Conservation (phyloP, 2,888 invertebrate species). For the Gastracanthus pulcherrimus region DNA sequence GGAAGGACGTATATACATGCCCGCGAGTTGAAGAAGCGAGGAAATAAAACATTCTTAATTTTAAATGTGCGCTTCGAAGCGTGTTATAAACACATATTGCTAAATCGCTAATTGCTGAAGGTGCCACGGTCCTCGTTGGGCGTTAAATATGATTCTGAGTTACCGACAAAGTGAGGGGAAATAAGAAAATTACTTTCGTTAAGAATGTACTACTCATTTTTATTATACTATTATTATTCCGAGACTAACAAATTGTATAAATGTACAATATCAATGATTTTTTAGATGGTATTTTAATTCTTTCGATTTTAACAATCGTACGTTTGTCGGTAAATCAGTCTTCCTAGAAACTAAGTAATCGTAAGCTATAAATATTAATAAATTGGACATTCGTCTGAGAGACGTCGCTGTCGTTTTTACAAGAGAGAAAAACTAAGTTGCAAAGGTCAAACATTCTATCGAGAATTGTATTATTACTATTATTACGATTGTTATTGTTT, state of each 20-base stretch:
- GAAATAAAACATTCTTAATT: conserved; percentile 21
- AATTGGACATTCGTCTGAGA: conserved; percentile 48
- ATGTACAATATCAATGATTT: conserved; percentile 51
- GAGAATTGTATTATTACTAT: conserved; percentile 63
- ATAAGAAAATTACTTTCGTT: conserved; percentile 24
- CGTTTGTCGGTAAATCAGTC: conserved; percentile 58
- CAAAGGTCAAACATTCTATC: conserved; percentile 64
- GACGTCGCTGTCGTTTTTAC: conserved; percentile 48
- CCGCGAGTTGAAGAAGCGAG: conserved; percentile 7
- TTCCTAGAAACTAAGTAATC: conserved; percentile 52
- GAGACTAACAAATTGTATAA: conserved; percentile 55
- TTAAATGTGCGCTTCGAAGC: conserved; percentile 47
- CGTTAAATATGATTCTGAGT: conserved; percentile 55
- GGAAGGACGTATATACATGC: conserved; percentile 23
- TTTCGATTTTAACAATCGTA: conserved; percentile 35
- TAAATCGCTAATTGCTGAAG: conserved; percentile 55
- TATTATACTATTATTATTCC: conserved; percentile 34
- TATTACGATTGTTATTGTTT: conserved; percentile 66
- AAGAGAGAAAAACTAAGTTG: conserved; percentile 53
- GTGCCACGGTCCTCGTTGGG: conserved; percentile 55
- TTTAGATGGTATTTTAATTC: conserved; percentile 11
- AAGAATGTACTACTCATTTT: conserved; percentile 10
- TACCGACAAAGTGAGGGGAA: conserved; percentile 56
- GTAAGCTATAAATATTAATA: conserved; percentile 54
- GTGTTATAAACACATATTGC: conserved; percentile 55